phyloP scores from a whole-genome alignment of 2,797 vertebrate species.

The Silurus aristotelis region DNA sequence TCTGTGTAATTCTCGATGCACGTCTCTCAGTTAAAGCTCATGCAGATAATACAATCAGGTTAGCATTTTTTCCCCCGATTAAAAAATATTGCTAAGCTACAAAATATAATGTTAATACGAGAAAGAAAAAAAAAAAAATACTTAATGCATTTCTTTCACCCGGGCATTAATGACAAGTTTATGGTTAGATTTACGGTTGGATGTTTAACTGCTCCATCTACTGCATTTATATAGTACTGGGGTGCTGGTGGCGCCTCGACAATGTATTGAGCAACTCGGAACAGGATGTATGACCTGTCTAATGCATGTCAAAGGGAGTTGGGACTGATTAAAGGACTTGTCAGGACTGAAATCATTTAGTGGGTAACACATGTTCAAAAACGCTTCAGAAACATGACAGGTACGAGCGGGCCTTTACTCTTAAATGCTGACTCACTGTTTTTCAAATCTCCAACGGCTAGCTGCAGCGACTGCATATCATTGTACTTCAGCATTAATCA shows the following conservation, averaged over 20 bases:
- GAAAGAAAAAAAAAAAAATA: neutral
- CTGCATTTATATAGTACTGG: too few species aligned
- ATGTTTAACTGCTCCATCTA: neutral
- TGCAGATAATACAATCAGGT: too few species aligned
- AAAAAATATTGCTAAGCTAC: neutral
- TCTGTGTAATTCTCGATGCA: neutral
- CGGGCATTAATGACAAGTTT: neutral
- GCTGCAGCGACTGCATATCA: neutral
- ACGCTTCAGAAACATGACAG: neutral
- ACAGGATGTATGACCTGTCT: neutral
- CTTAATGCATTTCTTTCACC: neutral
- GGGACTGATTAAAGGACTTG: neutral
- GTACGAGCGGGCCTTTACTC: constrained; percentile 1
- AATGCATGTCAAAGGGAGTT: neutral
- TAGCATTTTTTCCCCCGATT: neutral
- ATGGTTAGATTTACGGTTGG: neutral
- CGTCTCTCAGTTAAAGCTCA: neutral
- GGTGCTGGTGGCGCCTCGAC: neutral
- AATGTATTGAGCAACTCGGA: neutral
- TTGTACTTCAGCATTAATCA: constrained; percentile 5
- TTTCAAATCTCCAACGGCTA: neutral
- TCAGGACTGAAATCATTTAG: neutral
- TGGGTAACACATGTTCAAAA: neutral
- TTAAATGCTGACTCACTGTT: constrained; percentile 27
- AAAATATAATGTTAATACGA: neutral